These are phyloP conservation scores for Watsonalla cultraria DNA, from an alignment of 2,888 invertebrate genomes.

Conservation along the genomic window DNA sequence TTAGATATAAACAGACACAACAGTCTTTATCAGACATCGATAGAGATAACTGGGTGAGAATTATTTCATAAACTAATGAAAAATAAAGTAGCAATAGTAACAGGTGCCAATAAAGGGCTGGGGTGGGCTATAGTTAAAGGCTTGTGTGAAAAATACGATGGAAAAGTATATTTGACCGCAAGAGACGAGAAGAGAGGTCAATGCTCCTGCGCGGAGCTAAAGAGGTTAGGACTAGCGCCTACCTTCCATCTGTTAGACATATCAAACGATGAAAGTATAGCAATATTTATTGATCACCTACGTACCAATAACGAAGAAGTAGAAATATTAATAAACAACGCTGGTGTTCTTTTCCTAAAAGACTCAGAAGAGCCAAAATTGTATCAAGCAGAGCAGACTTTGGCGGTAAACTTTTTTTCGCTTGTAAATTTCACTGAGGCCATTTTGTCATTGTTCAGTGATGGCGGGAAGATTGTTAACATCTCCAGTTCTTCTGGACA, in stretches of 20 bases:
- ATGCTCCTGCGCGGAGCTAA: constrained; percentile 77
- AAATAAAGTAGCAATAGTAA: constrained; percentile 72
- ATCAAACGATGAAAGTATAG: constrained; percentile 76
- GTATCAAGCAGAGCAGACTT: constrained; percentile 51
- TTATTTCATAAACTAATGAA: constrained; percentile 22
- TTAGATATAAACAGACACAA: too few relatives aligned
- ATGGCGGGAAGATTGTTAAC: constrained; percentile 85
- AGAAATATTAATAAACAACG: constrained; percentile 87
- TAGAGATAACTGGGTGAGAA: too few relatives aligned
- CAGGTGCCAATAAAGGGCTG: constrained; percentile 87
- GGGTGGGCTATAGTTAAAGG: constrained; percentile 83
- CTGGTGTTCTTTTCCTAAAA: constrained; percentile 73
- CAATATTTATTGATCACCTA: constrained; percentile 74
- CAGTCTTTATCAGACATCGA: too few relatives aligned
- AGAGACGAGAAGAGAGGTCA: constrained; percentile 77
- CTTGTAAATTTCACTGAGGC: constrained; percentile 71
- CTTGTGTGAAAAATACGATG: constrained; percentile 81
- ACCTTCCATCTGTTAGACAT: constrained; percentile 85
- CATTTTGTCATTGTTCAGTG: constrained; percentile 82
- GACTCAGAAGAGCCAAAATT: constrained; percentile 49
- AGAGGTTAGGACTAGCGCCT: constrained; percentile 65
- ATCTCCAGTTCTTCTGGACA: constrained; percentile 85
- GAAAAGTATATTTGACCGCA: constrained; percentile 84
- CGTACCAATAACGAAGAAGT: constrained; percentile 78
- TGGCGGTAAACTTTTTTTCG: constrained; percentile 55